A percentile compares a stretch with the other conserved stretches of the same genome.
Evolutionary conservation across 1,140 invertebrate species (phyloP).

Genomic region (Protaetia brevitarsis): DNA sequence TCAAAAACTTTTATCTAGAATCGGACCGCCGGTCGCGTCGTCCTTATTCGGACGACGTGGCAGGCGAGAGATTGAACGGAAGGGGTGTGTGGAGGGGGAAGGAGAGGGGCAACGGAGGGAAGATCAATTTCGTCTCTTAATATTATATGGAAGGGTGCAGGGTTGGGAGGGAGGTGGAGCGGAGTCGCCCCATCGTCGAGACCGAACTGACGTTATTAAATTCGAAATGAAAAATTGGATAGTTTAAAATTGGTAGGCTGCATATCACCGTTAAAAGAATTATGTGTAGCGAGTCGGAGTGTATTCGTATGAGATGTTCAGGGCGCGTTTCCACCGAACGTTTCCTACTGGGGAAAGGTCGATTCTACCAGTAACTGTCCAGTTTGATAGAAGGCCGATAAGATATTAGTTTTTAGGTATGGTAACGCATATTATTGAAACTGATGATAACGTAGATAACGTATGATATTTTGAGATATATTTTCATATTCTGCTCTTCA

Average conservation of each 20-base stretch:
- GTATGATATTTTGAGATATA: no score
- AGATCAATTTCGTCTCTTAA: constrained; percentile 46
- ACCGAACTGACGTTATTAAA: constrained; percentile 48
- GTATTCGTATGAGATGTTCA: no score
- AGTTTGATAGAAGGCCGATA: no score
- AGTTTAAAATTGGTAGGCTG: constrained; percentile 48
- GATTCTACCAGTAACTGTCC: no score
- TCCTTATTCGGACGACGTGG: neutral
- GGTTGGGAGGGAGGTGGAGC: neutral
- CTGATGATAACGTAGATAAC: no score
- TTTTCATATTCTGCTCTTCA: no score
- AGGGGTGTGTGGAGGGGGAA: neutral
- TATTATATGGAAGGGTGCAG: constrained; percentile 39
- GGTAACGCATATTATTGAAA: no score
- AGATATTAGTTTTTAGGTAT: no score
- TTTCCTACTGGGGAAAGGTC: no score
- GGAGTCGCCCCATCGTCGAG: constrained; percentile 27
- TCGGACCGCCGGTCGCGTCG: constrained; percentile 32
- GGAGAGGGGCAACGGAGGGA: constrained; percentile 22
- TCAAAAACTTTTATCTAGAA: constrained; percentile 43
- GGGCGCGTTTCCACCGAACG: no score
- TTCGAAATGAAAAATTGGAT: constrained; percentile 50
- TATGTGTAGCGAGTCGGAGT: no score
- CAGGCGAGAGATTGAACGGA: neutral
- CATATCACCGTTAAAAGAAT: constrained; percentile 41